Percentiles rank a stretch among this genome's conserved stretches.
Evolutionary conservation across 1,140 invertebrate genomes (phyloP).

Genomic region (Penaeus vannamei): DNA sequence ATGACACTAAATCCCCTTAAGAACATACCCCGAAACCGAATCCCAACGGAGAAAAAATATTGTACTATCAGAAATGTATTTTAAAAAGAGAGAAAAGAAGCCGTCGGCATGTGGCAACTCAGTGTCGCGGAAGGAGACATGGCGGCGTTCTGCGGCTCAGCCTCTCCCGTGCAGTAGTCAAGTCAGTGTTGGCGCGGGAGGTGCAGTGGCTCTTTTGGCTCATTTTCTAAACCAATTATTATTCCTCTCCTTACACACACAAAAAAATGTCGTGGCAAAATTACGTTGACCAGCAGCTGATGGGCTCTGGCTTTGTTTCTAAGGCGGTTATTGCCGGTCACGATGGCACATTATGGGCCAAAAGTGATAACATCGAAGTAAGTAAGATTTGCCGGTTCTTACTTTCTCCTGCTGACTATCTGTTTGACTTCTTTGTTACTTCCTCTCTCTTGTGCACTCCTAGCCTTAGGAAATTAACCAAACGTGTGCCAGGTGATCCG

Average conservation of each 20-base stretch:
- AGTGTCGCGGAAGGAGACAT: constrained; percentile 37
- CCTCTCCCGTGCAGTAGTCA: constrained; percentile 59
- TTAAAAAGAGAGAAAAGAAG: too few species aligned
- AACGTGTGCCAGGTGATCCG: too few species aligned
- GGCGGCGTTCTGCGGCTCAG: constrained; percentile 56
- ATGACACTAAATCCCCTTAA: neutral
- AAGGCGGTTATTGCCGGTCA: constrained; percentile 95
- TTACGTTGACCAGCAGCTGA: constrained; percentile 97
- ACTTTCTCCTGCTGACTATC: neutral
- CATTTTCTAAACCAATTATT: constrained; percentile 47
- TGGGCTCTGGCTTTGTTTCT: constrained; percentile 92
- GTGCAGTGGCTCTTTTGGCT: constrained; percentile 42
- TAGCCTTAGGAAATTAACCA: too few species aligned
- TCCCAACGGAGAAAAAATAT: neutral
- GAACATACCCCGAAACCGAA: neutral
- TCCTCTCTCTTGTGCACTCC: neutral
- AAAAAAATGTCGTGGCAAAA: constrained; percentile 94
- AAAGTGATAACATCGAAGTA: constrained; percentile 93
- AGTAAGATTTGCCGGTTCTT: constrained; percentile 70
- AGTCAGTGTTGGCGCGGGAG: constrained; percentile 54
- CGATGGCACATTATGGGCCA: constrained; percentile 95
- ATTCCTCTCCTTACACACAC: constrained; percentile 18
- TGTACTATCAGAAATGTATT: too few species aligned
- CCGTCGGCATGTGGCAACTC: neutral
- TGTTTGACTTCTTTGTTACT: neutral